Percentiles rank a stretch among this genome's conserved stretches.
phyloP scores from a whole-genome alignment of 2,113 vertebrate genomes.

The Rhipidura dahli region DNA sequence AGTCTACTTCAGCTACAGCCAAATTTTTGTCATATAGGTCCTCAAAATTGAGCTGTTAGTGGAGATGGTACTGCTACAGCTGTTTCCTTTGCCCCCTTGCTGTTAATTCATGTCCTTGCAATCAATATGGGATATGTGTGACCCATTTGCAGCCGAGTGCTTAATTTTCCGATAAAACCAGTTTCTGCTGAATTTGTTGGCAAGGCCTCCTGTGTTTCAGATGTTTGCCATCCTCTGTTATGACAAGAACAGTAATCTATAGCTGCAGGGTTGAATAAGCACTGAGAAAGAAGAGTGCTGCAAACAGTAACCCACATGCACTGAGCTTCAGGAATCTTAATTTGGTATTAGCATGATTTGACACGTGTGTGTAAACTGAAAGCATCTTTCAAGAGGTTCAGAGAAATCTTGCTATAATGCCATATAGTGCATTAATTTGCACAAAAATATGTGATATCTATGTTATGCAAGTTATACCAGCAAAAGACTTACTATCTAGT shows the following conservation, averaged over 20 bases:
- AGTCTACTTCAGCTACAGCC: background rate
- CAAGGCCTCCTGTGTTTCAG: background rate
- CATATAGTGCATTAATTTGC: background rate
- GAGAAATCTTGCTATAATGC: background rate
- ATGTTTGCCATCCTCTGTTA: background rate
- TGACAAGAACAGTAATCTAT: background rate
- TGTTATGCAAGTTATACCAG: background rate
- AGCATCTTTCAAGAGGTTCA: background rate
- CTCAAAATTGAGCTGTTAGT: background rate
- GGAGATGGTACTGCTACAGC: background rate
- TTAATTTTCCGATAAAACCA: background rate
- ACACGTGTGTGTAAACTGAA: background rate
- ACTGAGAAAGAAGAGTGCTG: background rate
- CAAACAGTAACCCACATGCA: background rate
- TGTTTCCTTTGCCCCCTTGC: background rate
- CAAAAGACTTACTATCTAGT: background rate
- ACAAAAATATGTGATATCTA: background rate
- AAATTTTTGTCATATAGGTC: background rate
- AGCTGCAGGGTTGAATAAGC: background rate
- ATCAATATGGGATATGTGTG: background rate
- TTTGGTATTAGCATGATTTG: background rate
- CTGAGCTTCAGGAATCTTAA: background rate
- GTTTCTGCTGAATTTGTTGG: background rate
- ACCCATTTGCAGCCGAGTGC: background rate
- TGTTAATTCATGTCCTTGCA: background rate